Percentiles rank a stretch among this genome's conserved stretches.
Conservation (phyloP, 1,140 invertebrate species). For the Heliconius melpomene region DNA sequence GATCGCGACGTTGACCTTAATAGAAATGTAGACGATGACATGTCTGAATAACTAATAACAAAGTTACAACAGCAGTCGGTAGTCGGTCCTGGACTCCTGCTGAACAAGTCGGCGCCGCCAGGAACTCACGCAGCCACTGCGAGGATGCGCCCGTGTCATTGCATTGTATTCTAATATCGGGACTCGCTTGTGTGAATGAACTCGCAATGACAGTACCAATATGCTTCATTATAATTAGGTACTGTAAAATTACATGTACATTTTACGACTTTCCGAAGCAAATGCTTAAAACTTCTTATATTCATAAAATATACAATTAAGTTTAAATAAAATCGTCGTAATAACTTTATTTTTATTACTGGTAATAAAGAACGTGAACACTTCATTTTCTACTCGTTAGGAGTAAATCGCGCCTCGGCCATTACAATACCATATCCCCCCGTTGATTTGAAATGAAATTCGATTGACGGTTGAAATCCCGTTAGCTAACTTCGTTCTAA, state of each 20-base stretch:
- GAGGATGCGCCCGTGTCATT: conserved; percentile 42
- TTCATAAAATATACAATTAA: no score
- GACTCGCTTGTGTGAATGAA: conserved; percentile 34
- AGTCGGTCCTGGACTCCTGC: neutral
- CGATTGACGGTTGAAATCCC: conserved; percentile 26
- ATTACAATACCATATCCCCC: conserved; percentile 13
- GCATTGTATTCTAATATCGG: conserved; percentile 43
- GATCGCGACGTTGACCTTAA: no score
- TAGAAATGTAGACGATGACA: neutral
- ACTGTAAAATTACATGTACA: no score
- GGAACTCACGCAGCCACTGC: conserved; percentile 42
- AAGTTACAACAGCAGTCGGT: neutral
- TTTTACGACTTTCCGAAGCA: no score
- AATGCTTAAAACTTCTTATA: no score
- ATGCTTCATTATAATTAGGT: conserved; percentile 1
- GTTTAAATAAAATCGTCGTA: neutral
- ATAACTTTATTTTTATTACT: neutral
- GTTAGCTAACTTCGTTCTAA: conserved; percentile 40
- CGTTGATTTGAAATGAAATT: conserved; percentile 22
- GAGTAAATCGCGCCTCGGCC: conserved; percentile 9
- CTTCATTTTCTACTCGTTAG: conserved; percentile 6
- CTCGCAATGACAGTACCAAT: conserved; percentile 7
- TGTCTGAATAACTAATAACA: neutral
- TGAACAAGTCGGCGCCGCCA: conserved; percentile 24
- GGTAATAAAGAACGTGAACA: neutral